Base-by-base conservation (phyloP, 2,113 vertebrate species). In the Macaca nemestrina region DNA sequence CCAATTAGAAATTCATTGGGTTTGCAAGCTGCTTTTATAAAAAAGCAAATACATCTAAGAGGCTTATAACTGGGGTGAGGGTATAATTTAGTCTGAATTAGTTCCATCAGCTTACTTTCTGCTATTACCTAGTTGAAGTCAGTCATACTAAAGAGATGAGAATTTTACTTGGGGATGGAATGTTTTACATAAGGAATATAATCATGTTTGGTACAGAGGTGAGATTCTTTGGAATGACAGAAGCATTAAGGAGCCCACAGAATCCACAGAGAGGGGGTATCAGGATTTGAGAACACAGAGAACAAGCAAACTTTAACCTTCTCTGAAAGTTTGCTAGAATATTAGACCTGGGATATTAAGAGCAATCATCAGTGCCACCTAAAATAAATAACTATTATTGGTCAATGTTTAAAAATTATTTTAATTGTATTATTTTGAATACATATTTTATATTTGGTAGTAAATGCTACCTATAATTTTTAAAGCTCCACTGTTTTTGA, bases 41-140 rank as follows among this genome's bases (percentile, higher is more conserved):
- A 98, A 97, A 97, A 95, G 81, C 90, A 97, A 96, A 94, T 94
- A 75, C 5, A 78, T 64, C 35, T 97, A 98, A 97, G 97, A 97
- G 79, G 95, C 96, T 97, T 97, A 97, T 48, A 45, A 81, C 70
- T 35, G 20, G 23, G 17, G 72, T 78, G n/a, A 94, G 94, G 10
- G 72, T 96, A 3, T 96, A 96, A 96, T 96, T 96, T 94, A 40
- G 76, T 52, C 57, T 94, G 90, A 84, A 94, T 97, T 97, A 95
- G 95, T 96, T 97, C 94, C 95, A 95, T 96, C 64, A 88, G 96
- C 57, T 96, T 97, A 82, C 50, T 96, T 81, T 94, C 73, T 94
- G 81, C 59, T 82, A 79, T 30, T 78, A 95, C 84, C 92, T 88
- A 61, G 80, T 52, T 83, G 43, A 85, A 95, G 85, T 94, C 64